Percentiles rank a stretch among this genome's conserved stretches.
Evolutionary conservation across 2,113 vertebrate species (phyloP).

Genomic region (Clupea harengus): DNA sequence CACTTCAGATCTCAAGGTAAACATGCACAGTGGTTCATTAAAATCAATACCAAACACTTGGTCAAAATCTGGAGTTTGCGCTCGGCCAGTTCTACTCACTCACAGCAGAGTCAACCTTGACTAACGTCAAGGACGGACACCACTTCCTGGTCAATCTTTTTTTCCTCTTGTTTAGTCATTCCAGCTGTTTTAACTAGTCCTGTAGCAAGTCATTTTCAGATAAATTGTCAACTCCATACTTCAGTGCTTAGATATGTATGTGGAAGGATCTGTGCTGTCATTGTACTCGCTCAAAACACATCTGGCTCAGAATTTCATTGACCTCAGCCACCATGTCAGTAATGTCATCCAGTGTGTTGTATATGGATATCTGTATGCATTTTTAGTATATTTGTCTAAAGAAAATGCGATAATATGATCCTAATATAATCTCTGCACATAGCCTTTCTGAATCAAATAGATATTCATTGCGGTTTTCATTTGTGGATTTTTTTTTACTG

Average conservation of each 20-base stretch:
- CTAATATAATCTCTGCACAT: no score
- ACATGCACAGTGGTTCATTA: neutral
- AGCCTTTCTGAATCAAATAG: no score
- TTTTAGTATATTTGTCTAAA: no score
- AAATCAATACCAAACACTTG: neutral
- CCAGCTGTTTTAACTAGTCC: neutral
- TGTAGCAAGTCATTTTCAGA: neutral
- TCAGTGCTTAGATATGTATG: neutral
- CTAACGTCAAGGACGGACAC: neutral
- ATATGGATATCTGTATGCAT: no score
- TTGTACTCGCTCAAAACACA: neutral
- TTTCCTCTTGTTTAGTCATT: neutral
- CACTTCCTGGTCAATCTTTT: neutral
- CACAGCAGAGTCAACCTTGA: no score
- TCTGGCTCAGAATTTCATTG: neutral
- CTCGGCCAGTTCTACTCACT: neutral
- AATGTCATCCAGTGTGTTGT: neutral
- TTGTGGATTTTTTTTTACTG: neutral
- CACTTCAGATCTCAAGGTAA: no score
- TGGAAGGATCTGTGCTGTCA: neutral
- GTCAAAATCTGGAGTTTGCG: neutral
- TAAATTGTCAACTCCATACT: neutral
- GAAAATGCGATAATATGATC: no score
- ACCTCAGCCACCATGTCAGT: neutral
- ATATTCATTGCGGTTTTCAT: no score